A percentile compares a stretch with the other conserved stretches of the same genome.
Evolutionary conservation across 1,140 invertebrate genomes (phyloP).

Genomic region (Nasonia longicornis): DNA sequence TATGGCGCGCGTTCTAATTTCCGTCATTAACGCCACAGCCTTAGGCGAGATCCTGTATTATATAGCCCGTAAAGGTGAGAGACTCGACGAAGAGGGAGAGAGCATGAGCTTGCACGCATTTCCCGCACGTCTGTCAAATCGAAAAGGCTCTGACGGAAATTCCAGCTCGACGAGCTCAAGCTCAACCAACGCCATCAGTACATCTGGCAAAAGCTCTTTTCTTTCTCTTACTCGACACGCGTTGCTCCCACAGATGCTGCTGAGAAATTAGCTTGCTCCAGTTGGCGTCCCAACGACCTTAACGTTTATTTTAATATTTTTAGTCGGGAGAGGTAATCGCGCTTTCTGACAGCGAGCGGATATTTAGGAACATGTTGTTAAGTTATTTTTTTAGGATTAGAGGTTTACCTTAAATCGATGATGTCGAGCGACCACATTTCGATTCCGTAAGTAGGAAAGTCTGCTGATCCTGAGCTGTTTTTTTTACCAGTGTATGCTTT

Average conservation of each 20-base stretch:
- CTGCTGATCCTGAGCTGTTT: conserved; percentile 2
- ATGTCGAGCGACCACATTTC: background rate
- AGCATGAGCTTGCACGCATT: background rate
- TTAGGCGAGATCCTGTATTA: background rate
- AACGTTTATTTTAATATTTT: conserved; percentile 1
- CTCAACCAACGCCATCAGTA: background rate
- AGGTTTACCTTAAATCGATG: background rate
- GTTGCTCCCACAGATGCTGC: too few species aligned
- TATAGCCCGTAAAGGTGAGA: background rate
- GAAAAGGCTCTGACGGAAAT: conserved; percentile 30
- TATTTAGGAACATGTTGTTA: too few species aligned
- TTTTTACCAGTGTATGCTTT: background rate
- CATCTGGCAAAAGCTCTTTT: background rate
- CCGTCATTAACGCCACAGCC: background rate
- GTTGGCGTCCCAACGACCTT: background rate
- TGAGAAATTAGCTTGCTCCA: conserved; percentile 20
- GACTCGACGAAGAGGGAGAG: background rate
- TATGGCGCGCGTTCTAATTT: background rate
- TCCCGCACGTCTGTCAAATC: conserved; percentile 20
- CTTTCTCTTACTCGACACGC: too few species aligned
- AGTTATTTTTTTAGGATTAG: too few species aligned
- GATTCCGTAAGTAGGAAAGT: background rate
- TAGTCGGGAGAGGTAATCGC: background rate
- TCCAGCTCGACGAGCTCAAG: background rate
- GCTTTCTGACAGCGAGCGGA: background rate